These are phyloP conservation scores for Apteryx mantelli DNA, from an alignment of 2,113 vertebrate species.

Conservation along the genomic window DNA sequence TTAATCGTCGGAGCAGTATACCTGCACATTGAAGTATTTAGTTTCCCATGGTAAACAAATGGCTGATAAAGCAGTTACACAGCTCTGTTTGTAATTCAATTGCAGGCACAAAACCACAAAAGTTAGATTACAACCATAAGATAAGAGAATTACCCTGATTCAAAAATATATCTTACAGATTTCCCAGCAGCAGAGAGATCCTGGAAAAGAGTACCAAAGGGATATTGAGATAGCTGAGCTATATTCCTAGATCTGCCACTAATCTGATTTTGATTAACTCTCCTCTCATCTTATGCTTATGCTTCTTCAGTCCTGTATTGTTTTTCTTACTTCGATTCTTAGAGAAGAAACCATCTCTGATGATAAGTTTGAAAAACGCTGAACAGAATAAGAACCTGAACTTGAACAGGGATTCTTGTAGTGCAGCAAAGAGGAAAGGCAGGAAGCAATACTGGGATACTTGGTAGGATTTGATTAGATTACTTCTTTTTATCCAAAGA, in stretches of 20 bases:
- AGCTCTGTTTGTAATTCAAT: neutral
- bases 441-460: neutral
- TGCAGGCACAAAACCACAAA: neutral
- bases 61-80: neutral
- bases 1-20: neutral
- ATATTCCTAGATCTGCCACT: neutral
- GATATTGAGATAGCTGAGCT: neutral
- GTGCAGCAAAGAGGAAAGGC: neutral
- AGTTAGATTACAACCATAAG: neutral
- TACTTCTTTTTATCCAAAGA: neutral
- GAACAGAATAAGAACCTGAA: neutral
- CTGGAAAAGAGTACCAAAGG: neutral
- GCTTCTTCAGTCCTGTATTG: neutral
- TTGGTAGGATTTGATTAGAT: neutral
- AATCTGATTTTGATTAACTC: neutral
- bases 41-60: neutral
- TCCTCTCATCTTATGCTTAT: neutral
- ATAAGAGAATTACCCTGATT: neutral
- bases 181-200: neutral
- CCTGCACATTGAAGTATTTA: neutral
- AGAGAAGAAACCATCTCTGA: neutral
- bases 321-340: neutral
- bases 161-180: neutral
- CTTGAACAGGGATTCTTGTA: neutral
- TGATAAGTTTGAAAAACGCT: neutral